These are phyloP conservation scores for Chondrosia reniformis DNA, from an alignment of 37 sponge, comb jelly and placozoan species.

Conservation along the genomic window DNA sequence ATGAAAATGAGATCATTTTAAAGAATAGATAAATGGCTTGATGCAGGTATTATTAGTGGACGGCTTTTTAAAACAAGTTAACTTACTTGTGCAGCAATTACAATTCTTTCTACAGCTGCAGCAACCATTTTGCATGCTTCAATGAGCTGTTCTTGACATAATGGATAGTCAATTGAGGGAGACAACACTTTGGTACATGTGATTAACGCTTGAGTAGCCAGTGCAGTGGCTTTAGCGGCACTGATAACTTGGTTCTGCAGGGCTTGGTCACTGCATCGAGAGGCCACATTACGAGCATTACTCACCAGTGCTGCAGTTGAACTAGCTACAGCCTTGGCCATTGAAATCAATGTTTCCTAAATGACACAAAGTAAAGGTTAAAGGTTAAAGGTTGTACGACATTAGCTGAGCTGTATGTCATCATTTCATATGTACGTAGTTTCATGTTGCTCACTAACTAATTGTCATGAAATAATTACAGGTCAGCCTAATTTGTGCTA, in stretches of 20 bases:
- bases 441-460: neutral
- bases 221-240: slow-evolving; percentile 86
- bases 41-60: no score
- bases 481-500: neutral
- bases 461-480: neutral
- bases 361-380: neutral
- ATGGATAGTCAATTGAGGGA: slow-evolving; percentile 73
- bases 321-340: slow-evolving; percentile 90
- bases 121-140: slow-evolving; percentile 82
- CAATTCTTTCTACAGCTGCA: slow-evolving; percentile 78
- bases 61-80: no score
- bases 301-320: slow-evolving; percentile 90
- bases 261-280: slow-evolving; percentile 77
- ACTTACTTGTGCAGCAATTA: slow-evolving; percentile 68
- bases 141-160: slow-evolving; percentile 87
- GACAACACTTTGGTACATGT: slow-evolving; percentile 84
- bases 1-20: no score
- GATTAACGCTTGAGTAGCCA: slow-evolving; percentile 82
- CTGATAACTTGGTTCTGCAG: slow-evolving; percentile 74
- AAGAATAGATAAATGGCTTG: no score
- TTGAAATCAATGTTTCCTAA: slow-evolving; percentile 65
- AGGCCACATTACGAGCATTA: slow-evolving; percentile 76
- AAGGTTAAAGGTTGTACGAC: no score
- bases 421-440: neutral
- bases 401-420: neutral